Conservation (phyloP, 2,797 vertebrate species). For the Enteromius unitaeniatus region DNA sequence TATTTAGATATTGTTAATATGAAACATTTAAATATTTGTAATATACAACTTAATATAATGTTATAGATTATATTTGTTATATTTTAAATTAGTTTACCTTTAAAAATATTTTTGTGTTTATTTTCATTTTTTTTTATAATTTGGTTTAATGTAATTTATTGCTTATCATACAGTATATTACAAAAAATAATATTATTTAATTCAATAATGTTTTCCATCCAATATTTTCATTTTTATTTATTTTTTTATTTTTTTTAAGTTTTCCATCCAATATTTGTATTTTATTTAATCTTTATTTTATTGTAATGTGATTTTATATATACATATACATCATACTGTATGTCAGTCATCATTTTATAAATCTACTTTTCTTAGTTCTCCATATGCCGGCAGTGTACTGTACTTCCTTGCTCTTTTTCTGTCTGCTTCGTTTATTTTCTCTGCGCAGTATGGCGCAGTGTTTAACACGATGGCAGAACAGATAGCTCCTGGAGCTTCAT, state of each 20-base stretch:
- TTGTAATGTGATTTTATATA: too few relatives aligned
- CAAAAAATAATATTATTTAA: too few relatives aligned
- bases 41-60: too few relatives aligned
- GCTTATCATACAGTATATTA: too few relatives aligned
- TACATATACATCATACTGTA: too few relatives aligned
- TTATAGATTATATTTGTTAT: not conserved
- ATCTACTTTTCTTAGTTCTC: conserved; percentile 18
- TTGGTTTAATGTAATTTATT: not conserved
- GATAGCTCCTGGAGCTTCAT: conserved; percentile 74
- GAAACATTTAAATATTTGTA: not conserved
- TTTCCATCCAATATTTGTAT: not conserved
- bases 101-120: not conserved
- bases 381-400: not conserved
- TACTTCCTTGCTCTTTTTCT: conserved; percentile 44
- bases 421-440: conserved; percentile 44
- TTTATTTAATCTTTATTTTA: too few relatives aligned
- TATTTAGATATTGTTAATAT: not conserved
- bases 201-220: too few relatives aligned
- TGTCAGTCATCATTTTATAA: not conserved
- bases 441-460: conserved; percentile 65
- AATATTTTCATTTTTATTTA: too few relatives aligned
- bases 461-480: conserved; percentile 72
- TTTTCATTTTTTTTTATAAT: not conserved
- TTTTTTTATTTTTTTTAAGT: too few relatives aligned
- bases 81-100: not conserved